Evolutionary conservation across 2,888 invertebrate species (phyloP).

Genomic region (Pinctada fucata): DNA sequence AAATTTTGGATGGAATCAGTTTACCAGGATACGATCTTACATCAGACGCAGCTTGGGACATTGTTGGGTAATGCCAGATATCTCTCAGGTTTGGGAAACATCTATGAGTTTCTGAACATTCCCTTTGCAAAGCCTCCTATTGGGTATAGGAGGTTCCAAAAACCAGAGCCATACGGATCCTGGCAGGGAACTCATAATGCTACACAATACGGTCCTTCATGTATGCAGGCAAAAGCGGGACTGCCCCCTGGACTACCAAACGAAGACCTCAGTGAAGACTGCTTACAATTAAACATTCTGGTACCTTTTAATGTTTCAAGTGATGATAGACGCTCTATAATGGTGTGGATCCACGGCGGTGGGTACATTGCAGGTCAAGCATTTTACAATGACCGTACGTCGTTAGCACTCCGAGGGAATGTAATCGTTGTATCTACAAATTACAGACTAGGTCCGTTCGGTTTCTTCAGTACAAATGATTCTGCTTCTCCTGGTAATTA

Average conservation of each 20-base stretch:
- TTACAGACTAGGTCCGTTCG: conserved; percentile 46
- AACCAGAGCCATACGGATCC: conserved; percentile 5
- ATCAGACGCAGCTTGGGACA: background rate
- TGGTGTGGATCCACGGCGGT: conserved; percentile 37
- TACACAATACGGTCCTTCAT: conserved; percentile 4
- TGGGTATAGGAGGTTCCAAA: conserved; percentile 5
- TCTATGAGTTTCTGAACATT: conserved; percentile 4
- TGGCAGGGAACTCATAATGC: conserved; percentile 5
- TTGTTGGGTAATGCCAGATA: background rate
- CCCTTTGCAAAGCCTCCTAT: conserved; percentile 19
- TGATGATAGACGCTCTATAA: conserved; percentile 11
- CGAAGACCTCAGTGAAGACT: conserved; percentile 37
- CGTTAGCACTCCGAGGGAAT: conserved; percentile 25
- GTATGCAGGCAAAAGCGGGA: background rate
- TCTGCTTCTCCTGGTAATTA: conserved; percentile 50
- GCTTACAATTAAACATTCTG: conserved; percentile 45
- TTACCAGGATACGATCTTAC: background rate
- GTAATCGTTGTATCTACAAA: conserved; percentile 46
- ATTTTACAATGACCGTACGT: conserved; percentile 11
- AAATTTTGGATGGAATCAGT: background rate
- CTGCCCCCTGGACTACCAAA: background rate
- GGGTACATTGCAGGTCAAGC: conserved; percentile 19
- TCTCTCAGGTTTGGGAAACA: background rate
- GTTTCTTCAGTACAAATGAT: conserved; percentile 50
- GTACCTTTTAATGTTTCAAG: conserved; percentile 21